Evolutionary conservation across 2,888 invertebrate genomes (phyloP), one percentile per base, ranked within the genome.

Genomic region (Plusia festucae): DNA sequence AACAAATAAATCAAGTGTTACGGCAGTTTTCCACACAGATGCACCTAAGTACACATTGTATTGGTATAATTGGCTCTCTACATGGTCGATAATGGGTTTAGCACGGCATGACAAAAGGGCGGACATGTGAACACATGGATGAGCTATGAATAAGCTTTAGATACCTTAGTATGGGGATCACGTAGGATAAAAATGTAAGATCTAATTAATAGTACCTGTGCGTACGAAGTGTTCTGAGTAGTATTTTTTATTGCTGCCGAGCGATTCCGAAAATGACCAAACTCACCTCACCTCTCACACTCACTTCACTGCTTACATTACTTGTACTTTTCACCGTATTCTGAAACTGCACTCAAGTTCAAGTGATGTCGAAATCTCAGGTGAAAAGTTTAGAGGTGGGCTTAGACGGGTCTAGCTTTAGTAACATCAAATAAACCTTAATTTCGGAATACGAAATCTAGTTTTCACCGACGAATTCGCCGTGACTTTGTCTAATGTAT

Each of bases 31-130:
- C 79, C 77, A 76, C 71, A 65, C 75, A 74, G 60, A 65, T 54
- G 49, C 57, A 71, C 56, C 59, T 82, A 80, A 85, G 62, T 79
- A 67, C 81, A 82, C 70, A 87, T 88, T 84, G 87, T 85, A 76
- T 77, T 73, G 73, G 76, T 82, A 73, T 87, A 84, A 88, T 84
- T 79, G 82, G 56, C 65, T 55, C 82, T 81, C 16, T 82, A 77
- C 77, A 81, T 62, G 82, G 82, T 20, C 18, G 58, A 51, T 79
- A 82, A 82, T 84, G 71, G 67, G 63, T 72, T 67, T 61, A 66
- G 65, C 73, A 67, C 54, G 62, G 58, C 56, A 15, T 66, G 64
- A 76, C 78, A 80, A 78, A 80, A 68, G 76, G 58, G 53, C 75
- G 67, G 71, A 70, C 68, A 65, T 74, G 64, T 70, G 22, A 67